Evolutionary conservation across 2,113 vertebrate species (phyloP).

Genomic region (Ctenomys sociabilis): DNA sequence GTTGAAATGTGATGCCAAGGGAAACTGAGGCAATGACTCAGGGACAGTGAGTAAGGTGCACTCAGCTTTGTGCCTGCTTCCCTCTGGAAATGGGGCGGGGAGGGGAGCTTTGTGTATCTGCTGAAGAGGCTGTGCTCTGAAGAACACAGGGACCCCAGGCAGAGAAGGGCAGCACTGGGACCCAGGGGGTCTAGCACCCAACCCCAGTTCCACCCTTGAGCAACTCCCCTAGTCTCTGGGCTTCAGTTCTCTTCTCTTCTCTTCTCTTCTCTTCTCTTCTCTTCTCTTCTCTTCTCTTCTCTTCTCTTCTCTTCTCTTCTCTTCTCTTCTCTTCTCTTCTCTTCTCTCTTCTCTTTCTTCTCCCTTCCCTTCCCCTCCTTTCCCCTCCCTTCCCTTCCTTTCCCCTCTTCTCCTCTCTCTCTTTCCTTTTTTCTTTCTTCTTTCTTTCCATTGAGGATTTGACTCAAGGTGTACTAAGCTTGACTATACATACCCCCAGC

Average conservation of each 20-base stretch:
- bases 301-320: background rate
- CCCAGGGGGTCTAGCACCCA: background rate
- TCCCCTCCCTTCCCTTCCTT: background rate
- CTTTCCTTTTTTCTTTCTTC: background rate
- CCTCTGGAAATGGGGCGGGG: no score
- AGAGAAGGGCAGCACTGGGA: background rate
- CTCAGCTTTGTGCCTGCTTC: background rate
- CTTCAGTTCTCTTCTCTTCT: background rate
- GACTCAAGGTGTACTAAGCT: background rate
- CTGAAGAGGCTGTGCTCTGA: background rate
- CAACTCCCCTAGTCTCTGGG: background rate
- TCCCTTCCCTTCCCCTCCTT: background rate
- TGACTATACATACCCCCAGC: background rate
- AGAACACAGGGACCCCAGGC: background rate
- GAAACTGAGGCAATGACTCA: background rate
- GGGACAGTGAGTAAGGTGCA: background rate
- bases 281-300: no score
- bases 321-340: background rate
- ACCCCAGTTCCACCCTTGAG: background rate
- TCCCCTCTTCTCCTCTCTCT: no score
- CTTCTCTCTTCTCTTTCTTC: background rate
- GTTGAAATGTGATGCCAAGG: background rate
- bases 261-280: background rate
- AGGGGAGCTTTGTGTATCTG: fast-evolving
- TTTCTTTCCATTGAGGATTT: background rate